A percentile compares a stretch with the other conserved stretches of the same genome.
Conservation (phyloP, 1,140 invertebrate genomes). For the Harpegnathos saltator region DNA sequence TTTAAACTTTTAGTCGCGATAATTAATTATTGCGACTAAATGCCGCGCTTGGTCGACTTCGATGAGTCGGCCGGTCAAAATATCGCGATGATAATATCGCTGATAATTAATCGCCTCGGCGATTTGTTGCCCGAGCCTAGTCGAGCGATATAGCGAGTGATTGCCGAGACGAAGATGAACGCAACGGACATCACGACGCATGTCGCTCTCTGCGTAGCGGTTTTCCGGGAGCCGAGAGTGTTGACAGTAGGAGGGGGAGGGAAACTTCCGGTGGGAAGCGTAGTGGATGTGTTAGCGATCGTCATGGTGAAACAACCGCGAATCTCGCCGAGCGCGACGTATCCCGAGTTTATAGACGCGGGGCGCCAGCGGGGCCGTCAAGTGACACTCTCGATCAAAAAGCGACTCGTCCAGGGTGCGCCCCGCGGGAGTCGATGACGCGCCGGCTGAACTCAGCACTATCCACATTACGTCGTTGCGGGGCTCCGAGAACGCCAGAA, state of each 20-base stretch:
- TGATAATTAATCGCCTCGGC: slow-evolving; percentile 33
- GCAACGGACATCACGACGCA: slow-evolving; percentile 2
- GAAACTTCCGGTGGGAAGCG: slow-evolving; percentile 12
- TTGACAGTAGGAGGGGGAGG: not conserved
- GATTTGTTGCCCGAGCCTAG: slow-evolving; percentile 15
- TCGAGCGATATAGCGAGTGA: slow-evolving; percentile 35
- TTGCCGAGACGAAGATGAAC: slow-evolving; percentile 25
- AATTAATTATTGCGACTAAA: no score
- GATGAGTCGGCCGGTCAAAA: no score
- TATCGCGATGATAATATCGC: no score
- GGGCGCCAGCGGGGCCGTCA: slow-evolving; percentile 27
- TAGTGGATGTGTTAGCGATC: not conserved
- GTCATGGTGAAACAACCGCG: slow-evolving; percentile 26
- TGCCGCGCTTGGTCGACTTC: no score
- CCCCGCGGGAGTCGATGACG: not conserved
- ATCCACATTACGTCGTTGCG: not conserved
- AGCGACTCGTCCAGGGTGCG: not conserved
- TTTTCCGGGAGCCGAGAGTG: not conserved
- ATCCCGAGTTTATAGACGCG: slow-evolving; percentile 45
- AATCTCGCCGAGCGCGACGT: slow-evolving; percentile 41
- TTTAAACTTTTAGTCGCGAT: not conserved
- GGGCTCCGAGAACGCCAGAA: slow-evolving; percentile 31
- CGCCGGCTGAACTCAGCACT: slow-evolving; percentile 32
- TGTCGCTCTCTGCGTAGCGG: slow-evolving; percentile 18
- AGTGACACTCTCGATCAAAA: slow-evolving; percentile 59